These are phyloP conservation scores for Corythornis vintsioides DNA, from an alignment of 2,113 vertebrate species.

Conservation along the genomic window DNA sequence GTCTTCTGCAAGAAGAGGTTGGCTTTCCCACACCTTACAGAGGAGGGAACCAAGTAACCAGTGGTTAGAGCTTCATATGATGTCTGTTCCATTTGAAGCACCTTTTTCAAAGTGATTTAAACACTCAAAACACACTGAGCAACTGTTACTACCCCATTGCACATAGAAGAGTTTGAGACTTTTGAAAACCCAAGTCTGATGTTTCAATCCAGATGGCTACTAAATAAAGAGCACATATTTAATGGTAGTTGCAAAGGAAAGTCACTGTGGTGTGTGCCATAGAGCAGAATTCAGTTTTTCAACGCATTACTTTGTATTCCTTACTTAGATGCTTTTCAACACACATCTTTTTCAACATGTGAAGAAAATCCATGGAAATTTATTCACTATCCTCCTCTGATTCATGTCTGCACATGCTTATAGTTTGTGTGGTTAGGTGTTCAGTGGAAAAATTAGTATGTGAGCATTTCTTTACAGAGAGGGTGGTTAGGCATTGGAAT, in stretches of 20 bases:
- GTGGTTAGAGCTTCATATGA: background rate
- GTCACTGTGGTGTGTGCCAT: fast-evolving
- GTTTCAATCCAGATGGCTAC: background rate
- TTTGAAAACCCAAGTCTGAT: background rate
- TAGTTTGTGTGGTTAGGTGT: background rate
- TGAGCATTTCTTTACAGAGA: background rate
- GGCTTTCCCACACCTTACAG: background rate
- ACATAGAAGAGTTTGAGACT: background rate
- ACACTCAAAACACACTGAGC: background rate
- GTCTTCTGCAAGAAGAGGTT: background rate
- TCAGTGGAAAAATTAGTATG: background rate
- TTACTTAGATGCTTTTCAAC: background rate
- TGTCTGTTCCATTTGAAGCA: background rate
- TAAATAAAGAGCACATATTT: background rate
- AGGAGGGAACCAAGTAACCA: background rate
- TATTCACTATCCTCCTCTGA: background rate
- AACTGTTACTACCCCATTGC: background rate
- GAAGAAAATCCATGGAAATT: background rate
- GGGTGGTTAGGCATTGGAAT: no score
- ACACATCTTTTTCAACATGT: background rate
- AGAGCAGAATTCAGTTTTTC: background rate
- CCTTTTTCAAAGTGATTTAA: background rate
- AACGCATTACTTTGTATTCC: background rate
- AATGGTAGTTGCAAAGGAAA: background rate
- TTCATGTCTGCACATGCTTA: background rate